Conservation (phyloP, 2,888 invertebrate species). For the Iphiclides podalirius region DNA sequence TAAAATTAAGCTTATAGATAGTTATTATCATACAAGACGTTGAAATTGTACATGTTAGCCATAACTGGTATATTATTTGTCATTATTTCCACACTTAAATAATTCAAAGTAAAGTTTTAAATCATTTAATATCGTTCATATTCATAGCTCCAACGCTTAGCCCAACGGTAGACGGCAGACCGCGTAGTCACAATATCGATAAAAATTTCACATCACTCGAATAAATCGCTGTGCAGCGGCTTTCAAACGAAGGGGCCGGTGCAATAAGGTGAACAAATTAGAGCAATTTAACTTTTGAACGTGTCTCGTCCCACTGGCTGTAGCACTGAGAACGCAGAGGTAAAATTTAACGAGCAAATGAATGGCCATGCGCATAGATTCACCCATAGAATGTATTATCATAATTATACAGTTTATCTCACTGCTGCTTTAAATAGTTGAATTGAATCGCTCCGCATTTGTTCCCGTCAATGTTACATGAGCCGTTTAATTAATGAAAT, state of each 20-base stretch:
- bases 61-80: too few species aligned
- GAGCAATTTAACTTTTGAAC: conserved; percentile 73
- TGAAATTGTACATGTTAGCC: too few species aligned
- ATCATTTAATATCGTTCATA: too few species aligned
- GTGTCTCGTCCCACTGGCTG: conserved; percentile 48
- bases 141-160: too few species aligned
- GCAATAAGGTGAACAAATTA: conserved; percentile 74
- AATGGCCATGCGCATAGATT: conserved; percentile 28
- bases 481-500: conserved; percentile 3
- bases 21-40: too few species aligned
- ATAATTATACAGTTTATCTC: conserved; percentile 23
- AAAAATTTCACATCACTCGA: conserved; percentile 43
- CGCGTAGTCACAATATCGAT: too few species aligned
- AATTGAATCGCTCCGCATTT: conserved; percentile 17
- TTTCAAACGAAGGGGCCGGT: conserved; percentile 54
- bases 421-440: conserved; percentile 11
- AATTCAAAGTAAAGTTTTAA: too few species aligned
- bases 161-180: too few species aligned
- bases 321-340: conserved; percentile 33
- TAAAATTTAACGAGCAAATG: conserved; percentile 40
- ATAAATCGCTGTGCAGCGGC: conserved; percentile 55
- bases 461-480: conserved; percentile 10
- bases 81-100: too few species aligned
- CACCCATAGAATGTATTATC: conserved; percentile 22
- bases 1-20: too few species aligned